phyloP scores from a whole-genome alignment of 2,797 vertebrate genomes.

The Hyperoplus lanceolatus region DNA sequence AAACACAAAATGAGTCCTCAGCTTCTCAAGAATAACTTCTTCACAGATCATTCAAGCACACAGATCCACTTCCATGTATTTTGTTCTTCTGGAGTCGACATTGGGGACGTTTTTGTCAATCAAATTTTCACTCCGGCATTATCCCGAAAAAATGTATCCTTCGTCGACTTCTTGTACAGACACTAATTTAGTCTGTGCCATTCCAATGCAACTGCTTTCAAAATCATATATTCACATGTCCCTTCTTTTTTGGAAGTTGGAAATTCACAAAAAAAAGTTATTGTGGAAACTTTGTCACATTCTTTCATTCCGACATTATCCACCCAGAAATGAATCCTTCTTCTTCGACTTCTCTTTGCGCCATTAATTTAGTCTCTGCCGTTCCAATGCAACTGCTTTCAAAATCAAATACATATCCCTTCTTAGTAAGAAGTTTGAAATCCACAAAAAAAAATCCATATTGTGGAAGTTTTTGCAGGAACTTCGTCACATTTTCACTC shows the following conservation, averaged over 20 bases:
- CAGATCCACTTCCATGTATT: conserved; percentile 6
- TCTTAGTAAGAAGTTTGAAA: too few relatives aligned
- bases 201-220: neutral
- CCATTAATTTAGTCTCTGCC: too few relatives aligned
- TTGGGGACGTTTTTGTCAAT: neutral
- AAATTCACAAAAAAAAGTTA: neutral
- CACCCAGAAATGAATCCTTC: too few relatives aligned
- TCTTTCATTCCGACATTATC: too few relatives aligned
- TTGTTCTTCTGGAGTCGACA: conserved; percentile 14
- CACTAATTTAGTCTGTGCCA: neutral
- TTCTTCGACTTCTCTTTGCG: too few relatives aligned
- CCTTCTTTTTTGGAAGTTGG: neutral
- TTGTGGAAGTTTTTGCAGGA: too few relatives aligned
- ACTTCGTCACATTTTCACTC: too few relatives aligned
- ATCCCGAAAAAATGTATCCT: neutral
- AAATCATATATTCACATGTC: neutral
- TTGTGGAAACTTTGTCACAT: neutral
- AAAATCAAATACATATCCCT: too few relatives aligned
- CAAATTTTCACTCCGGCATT: neutral
- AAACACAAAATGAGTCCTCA: conserved; percentile 34
- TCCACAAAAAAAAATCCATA: too few relatives aligned
- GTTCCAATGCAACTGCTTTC: too few relatives aligned
- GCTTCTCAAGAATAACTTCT: conserved; percentile 40
- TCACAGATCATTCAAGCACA: conserved; percentile 61
- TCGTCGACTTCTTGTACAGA: neutral